Evolutionary conservation across 2,888 invertebrate genomes (phyloP), one percentile per base, ranked within the genome.

Genomic region (Oxytorus armatus): DNA sequence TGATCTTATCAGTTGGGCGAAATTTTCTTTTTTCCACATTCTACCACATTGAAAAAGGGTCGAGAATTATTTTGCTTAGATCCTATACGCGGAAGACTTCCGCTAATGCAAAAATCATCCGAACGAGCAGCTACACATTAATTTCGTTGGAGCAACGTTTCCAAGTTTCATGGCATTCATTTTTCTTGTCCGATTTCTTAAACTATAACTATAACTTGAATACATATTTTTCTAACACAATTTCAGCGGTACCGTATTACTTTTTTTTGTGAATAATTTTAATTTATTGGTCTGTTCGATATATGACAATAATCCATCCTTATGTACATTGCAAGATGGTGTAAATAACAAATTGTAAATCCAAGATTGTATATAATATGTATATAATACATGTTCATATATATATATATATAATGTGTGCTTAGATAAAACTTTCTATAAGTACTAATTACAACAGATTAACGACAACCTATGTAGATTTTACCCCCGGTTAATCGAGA

Each of bases 361-460:
- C n/a, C 25, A 14, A 16, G 5, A 59, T 49, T 47, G 44, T 47
- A 57, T 42, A 72, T 29, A 16, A 47, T 68, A 39, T 69, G 53
- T 55, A 39, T 78, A 53, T 51, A 59, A 47, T 33, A 11, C 21
- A 47, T n/a, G n/a, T n/a, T n/a, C n/a, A n/a, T n/a, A n/a, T n/a
- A n/a, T n/a, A n/a, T n/a, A 78, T 59, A 59, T 18, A 57, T 14
- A 63, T 44, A 72, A 47, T 42, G 11, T 18, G 51, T 39, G 61
- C 55, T 55, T 77, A 55, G 42, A 63, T 59, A 39, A 53, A 57
- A 68, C 36, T 42, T 33, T 74, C 42, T 74, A 44, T 69, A 79
- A 66, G 65, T 69, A 74, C 68, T 74, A 79, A 79, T 55, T 39
- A 55, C 61, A 61, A 61, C 0, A 73, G 53, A 53, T 49, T 33